Conservation (phyloP, 2,888 invertebrate genomes). For the Temnothorax ravouxi region DNA sequence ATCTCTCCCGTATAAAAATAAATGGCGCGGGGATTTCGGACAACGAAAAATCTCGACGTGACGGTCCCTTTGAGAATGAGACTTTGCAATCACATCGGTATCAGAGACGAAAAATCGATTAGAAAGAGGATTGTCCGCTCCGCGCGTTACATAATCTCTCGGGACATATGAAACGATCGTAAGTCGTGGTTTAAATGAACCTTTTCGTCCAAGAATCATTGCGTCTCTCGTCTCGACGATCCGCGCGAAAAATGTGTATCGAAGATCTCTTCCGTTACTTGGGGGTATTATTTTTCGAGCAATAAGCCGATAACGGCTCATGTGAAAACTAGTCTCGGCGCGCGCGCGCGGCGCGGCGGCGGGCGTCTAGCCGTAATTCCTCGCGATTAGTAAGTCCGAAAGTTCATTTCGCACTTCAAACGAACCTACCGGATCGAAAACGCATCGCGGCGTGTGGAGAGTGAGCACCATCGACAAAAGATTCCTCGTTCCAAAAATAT, state of each 20-base stretch:
- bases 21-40: background rate
- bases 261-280: background rate
- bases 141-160: no score
- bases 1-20: background rate
- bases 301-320: background rate
- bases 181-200: background rate
- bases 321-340: background rate
- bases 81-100: background rate
- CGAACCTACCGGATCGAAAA: background rate
- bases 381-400: background rate
- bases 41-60: background rate
- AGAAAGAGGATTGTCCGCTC: background rate
- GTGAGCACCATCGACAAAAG: conserved; percentile 41
- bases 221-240: background rate
- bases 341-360: background rate
- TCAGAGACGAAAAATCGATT: background rate
- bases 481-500: conserved; percentile 55
- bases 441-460: background rate
- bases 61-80: background rate
- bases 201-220: background rate
- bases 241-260: background rate
- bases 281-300: background rate
- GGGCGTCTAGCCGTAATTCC: conserved; percentile 19
- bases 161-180: no score
- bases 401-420: conserved; percentile 4